These are phyloP conservation scores for Percopsis transmontana DNA, from an alignment of 2,113 vertebrate genomes.

Conservation along the genomic window DNA sequence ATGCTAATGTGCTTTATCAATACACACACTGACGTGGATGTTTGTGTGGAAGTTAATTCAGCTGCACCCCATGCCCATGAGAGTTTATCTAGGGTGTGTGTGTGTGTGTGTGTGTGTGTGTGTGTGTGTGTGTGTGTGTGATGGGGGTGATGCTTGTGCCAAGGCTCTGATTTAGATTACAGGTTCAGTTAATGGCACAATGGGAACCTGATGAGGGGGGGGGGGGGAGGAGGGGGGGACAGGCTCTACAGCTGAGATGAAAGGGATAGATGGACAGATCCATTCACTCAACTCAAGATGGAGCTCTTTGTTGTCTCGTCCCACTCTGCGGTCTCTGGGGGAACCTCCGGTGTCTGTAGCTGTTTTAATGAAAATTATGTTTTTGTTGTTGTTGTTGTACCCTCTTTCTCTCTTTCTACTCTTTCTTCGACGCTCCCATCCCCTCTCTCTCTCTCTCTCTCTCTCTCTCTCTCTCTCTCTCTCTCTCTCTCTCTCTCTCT, in stretches of 20 bases:
- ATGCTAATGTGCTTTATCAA: conserved; percentile 93
- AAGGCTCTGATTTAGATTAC: conserved; percentile 74
- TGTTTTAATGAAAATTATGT: conserved; percentile 57
- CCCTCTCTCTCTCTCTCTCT: neutral
- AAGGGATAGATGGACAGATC: conserved; percentile 67
- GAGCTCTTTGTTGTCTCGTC: conserved; percentile 71
- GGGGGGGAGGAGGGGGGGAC: conserved; percentile 46
- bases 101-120: conserved; percentile 43
- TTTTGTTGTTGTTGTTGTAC: conserved; percentile 30
- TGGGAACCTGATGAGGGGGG: conserved; percentile 70
- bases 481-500: conserved; percentile 6
- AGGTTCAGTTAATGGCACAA: conserved; percentile 72
- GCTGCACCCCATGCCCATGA: conserved; percentile 66
- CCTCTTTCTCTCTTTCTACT: conserved; percentile 10
- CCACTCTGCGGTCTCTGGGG: conserved; percentile 64
- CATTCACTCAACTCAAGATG: conserved; percentile 70
- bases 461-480: conserved; percentile 23
- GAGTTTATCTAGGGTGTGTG: conserved; percentile 66
- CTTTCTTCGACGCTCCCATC: conserved; percentile 13
- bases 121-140: conserved; percentile 6
- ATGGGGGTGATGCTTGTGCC: conserved; percentile 58
- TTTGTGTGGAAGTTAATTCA: conserved; percentile 82
- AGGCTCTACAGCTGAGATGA: conserved; percentile 55
- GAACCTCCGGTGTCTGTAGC: conserved; percentile 55
- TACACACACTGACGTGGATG: conserved; percentile 87